Evolutionary conservation across 2,113 vertebrate genomes (phyloP).

Genomic region (Actinemys pallida): DNA sequence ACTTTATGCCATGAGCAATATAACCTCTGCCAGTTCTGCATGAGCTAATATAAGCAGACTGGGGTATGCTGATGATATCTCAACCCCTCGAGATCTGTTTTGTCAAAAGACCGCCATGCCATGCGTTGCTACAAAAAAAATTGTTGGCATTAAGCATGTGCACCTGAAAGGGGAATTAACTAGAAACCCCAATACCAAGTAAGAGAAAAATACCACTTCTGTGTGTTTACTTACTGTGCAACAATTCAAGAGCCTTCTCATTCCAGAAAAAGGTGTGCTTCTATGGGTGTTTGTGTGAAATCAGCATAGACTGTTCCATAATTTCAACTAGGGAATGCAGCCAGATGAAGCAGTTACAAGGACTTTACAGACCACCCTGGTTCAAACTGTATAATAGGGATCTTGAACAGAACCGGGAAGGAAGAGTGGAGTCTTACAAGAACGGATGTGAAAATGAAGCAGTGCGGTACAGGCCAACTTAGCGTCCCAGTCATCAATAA

Average conservation of each 20-base stretch:
- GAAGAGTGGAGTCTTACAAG: background rate
- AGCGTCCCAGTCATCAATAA: background rate
- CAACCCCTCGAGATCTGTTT: background rate
- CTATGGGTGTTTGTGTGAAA: background rate
- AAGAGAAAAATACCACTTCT: background rate
- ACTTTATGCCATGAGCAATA: background rate
- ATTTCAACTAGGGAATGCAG: background rate
- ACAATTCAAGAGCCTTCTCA: background rate
- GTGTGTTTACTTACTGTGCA: background rate
- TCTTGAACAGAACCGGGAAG: background rate
- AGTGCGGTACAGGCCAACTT: background rate
- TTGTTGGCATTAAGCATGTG: fast-evolving
- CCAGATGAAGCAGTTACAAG: fast-evolving
- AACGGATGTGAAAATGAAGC: background rate
- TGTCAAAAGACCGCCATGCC: background rate
- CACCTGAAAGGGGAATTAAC: background rate
- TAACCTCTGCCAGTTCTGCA: background rate
- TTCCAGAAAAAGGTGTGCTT: background rate
- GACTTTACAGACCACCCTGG: background rate
- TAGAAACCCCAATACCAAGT: background rate
- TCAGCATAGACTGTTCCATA: background rate
- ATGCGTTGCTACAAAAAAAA: background rate
- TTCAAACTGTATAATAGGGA: background rate
- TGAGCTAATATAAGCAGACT: background rate
- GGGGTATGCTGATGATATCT: background rate